Evolutionary conservation across 2,797 vertebrate species (phyloP), one percentile per base, ranked within the genome.

Genomic region (Acanthurus lineatus): DNA sequence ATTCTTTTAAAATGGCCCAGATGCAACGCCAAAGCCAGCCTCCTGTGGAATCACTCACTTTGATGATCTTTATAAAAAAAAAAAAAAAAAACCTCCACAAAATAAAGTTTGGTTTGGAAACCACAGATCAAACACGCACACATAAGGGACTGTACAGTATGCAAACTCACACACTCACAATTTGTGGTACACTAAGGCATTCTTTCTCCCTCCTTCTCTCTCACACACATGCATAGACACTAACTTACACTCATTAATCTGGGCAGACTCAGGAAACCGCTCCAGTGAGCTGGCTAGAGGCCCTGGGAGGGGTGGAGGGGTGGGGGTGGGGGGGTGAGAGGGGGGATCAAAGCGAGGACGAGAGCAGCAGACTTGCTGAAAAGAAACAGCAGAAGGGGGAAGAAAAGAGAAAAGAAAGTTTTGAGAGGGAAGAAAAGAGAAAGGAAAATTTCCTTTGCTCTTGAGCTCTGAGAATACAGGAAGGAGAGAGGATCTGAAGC

Each of bases 241-340:
- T 79, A 74, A 90, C 66, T 86, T 90, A 87, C 85, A 91, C 90
- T 94, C 95, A 97, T 97, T 97, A 97, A 97, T 96, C 96, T 95
- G 94, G 94, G 94, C 90, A 89, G 93, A 95, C 94, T 95, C 95
- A 96, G 96, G 95, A 95, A 95, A 96, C 94, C 71, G 94, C 97
- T 97, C 96, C 96, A 97, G 91, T 96, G 95, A 97, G 95, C 96
- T 97, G 95, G 97, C 96, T 96, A 95, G 96, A 97, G 96, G 96
- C 94, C 94, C 94, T 94, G 94, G 95, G 95, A 96, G 87, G 82
- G 83, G 81, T 65, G 83, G 82, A 62, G 62, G n/a, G 45, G 63
- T 62, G 63, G 66, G 40, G 4, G 28, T n/a, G 57, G 40, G 22
- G 58, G 28, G 53, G 38, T 11, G n/a, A 63, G 56, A 22, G 47